Percentiles rank a stretch among this genome's conserved stretches.
Conservation (phyloP, 2,113 vertebrate species). For the Garra rufa region DNA sequence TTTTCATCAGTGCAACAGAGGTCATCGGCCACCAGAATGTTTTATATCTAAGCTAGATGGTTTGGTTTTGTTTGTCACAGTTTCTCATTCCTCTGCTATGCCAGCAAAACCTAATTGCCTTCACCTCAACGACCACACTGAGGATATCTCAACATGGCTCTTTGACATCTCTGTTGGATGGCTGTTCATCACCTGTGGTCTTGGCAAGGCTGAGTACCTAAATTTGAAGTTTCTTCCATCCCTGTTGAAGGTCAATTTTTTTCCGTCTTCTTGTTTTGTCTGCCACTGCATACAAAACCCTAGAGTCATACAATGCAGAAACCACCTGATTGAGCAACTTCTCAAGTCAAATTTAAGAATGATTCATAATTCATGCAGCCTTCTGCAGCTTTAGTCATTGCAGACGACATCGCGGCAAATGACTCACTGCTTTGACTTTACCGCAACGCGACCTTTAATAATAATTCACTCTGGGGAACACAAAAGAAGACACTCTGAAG, state of each 20-base stretch:
- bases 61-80: not conserved
- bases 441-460: not conserved
- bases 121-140: slow-evolving; percentile 8
- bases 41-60: not conserved
- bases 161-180: slow-evolving; percentile 26
- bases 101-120: not conserved
- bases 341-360: not conserved
- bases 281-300: not conserved
- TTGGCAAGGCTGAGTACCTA: not conserved
- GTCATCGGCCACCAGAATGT: not conserved
- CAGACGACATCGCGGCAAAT: not conserved
- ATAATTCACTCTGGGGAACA: not conserved
- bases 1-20: not conserved
- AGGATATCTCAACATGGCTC: slow-evolving; percentile 8
- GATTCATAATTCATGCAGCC: not conserved
- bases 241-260: slow-evolving; percentile 5
- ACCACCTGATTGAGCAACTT: not conserved
- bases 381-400: not conserved
- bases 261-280: not conserved
- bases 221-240: not conserved
- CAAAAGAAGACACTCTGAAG: not conserved
- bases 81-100: not conserved
- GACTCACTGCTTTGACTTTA: not conserved
- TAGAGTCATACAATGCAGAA: not conserved
- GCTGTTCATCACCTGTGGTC: slow-evolving; percentile 1